phyloP scores from a whole-genome alignment of 2,888 invertebrate species.

The Unio pictorum region DNA sequence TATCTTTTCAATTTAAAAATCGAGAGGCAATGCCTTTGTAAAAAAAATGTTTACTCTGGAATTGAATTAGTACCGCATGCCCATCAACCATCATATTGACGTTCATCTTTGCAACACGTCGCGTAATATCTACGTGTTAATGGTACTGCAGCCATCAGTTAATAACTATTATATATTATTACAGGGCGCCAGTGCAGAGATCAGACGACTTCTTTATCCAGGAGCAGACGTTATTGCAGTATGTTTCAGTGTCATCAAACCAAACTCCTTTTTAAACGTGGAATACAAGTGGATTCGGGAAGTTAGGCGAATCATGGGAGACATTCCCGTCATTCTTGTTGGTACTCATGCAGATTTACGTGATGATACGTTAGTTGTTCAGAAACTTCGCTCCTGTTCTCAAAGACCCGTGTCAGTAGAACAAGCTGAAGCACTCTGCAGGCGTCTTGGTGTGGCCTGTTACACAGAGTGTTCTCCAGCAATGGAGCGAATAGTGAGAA shows the following conservation, averaged over 20 bases:
- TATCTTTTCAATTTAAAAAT: too few relatives aligned
- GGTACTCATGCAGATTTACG: conserved; percentile 58
- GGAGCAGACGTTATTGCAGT: conserved; percentile 57
- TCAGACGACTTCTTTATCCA: conserved; percentile 39
- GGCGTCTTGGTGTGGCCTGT: conserved; percentile 50
- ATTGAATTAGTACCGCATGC: too few relatives aligned
- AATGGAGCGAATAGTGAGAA: conserved; percentile 52
- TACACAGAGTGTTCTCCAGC: conserved; percentile 58
- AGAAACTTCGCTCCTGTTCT: conserved; percentile 33
- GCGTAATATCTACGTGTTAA: too few relatives aligned
- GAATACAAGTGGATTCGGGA: conserved; percentile 56
- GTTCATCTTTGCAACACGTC: too few relatives aligned
- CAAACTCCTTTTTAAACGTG: conserved; percentile 47
- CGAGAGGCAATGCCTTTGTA: too few relatives aligned
- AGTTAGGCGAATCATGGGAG: conserved; percentile 39
- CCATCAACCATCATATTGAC: too few relatives aligned
- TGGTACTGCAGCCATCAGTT: too few relatives aligned
- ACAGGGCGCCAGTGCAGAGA: conserved; percentile 45
- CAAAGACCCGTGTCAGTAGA: conserved; percentile 40
- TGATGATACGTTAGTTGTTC: conserved; percentile 36
- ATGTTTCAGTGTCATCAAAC: conserved; percentile 58
- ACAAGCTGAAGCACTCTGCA: conserved; percentile 40
- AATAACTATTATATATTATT: conserved; percentile 6
- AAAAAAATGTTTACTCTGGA: too few relatives aligned
- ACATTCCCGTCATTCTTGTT: conserved; percentile 54